These are phyloP conservation scores for Thecophora atra DNA, from an alignment of 2,888 invertebrate genomes.

Conservation along the genomic window DNA sequence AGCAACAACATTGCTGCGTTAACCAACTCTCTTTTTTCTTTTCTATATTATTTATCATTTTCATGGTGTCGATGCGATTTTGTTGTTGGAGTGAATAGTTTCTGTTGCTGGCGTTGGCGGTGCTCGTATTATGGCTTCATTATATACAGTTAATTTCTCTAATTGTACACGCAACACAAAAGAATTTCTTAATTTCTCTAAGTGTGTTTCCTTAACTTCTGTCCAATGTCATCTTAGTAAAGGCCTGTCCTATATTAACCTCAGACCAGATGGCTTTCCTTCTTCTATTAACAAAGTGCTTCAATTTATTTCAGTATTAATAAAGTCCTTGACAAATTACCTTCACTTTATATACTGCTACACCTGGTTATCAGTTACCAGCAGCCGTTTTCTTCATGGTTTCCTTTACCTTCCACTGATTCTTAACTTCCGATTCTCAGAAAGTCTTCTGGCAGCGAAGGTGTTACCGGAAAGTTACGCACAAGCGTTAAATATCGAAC, in stretches of 20 bases:
- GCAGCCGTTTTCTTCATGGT: not conserved
- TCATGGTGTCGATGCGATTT: not conserved
- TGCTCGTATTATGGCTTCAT: not conserved
- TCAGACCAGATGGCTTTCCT: no score
- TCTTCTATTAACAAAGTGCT: not conserved
- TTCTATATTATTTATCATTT: no score
- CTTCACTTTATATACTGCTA: no score
- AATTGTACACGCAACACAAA: slow-evolving; percentile 23
- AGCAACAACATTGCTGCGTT: no score
- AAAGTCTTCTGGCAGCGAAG: not conserved
- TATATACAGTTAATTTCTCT: slow-evolving; percentile 37
- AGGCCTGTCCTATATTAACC: no score
- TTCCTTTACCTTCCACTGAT: not conserved
- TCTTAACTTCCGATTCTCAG: no score
- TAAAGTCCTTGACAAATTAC: slow-evolving; percentile 55
- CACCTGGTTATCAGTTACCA: no score
- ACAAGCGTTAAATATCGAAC: slow-evolving; percentile 43
- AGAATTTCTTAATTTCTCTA: slow-evolving; percentile 55
- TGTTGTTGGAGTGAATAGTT: not conserved
- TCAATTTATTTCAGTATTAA: not conserved
- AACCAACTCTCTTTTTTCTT: no score
- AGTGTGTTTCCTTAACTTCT: slow-evolving; percentile 3
- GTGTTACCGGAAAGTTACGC: slow-evolving; percentile 29
- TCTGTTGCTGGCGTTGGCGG: not conserved
- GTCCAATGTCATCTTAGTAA: no score